A percentile compares a stretch with the other conserved stretches of the same genome.
Conservation (phyloP, 2,113 vertebrate species). For the Acrocephalus arundinaceus region DNA sequence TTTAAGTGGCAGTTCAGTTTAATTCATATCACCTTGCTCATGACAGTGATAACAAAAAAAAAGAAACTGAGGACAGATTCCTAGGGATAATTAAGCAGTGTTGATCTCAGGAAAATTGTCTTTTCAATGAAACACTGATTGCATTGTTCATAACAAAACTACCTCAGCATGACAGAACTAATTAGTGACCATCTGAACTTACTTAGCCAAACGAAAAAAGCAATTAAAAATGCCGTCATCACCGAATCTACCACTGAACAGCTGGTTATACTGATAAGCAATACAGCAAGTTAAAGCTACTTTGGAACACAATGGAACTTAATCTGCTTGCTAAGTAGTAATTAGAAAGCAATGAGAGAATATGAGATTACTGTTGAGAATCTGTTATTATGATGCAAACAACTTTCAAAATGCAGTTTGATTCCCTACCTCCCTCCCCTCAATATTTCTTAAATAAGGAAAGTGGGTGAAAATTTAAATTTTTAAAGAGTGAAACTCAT, state of each 20-base stretch:
- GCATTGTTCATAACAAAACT: constrained; percentile 81
- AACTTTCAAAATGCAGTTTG: constrained; percentile 60
- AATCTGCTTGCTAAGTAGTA: constrained; percentile 81
- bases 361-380: constrained; percentile 70
- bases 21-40: constrained; percentile 72
- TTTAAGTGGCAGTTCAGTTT: constrained; percentile 67
- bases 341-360: constrained; percentile 76
- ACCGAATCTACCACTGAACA: constrained; percentile 78
- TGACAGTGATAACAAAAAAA: constrained; percentile 71
- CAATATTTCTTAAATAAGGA: background rate
- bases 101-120: constrained; percentile 74
- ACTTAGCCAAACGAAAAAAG: constrained; percentile 84
- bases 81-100: constrained; percentile 75
- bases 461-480: background rate
- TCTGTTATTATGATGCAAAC: constrained; percentile 70
- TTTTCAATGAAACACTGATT: constrained; percentile 80
- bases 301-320: constrained; percentile 79
- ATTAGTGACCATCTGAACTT: constrained; percentile 94
- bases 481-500: background rate
- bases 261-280: constrained; percentile 88
- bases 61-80: constrained; percentile 71
- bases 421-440: background rate
- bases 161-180: constrained; percentile 85
- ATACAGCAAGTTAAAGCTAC: constrained; percentile 80
- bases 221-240: constrained; percentile 85